These are phyloP conservation scores for Seriola aureovittata DNA, from an alignment of 2,113 vertebrate genomes.

Conservation along the genomic window DNA sequence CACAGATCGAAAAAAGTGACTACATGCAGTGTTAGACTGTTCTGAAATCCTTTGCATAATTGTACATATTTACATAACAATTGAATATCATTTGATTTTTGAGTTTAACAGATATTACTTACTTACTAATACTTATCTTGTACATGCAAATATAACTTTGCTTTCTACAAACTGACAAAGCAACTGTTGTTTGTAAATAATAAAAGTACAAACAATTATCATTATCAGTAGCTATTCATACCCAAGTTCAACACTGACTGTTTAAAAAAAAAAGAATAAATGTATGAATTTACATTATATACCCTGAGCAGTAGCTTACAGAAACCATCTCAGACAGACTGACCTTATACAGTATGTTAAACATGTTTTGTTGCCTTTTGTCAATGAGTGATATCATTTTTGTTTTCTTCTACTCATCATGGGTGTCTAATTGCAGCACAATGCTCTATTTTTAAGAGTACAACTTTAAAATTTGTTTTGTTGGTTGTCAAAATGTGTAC, in stretches of 20 bases:
- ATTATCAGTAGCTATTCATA: constrained; percentile 13
- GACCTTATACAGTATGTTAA: constrained; percentile 18
- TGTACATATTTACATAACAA: constrained; percentile 38
- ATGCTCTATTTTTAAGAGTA: constrained; percentile 77
- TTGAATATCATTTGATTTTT: constrained; percentile 21
- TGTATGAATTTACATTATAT: constrained; percentile 16
- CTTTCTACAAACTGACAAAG: constrained; percentile 33
- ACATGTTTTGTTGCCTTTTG: constrained; percentile 37
- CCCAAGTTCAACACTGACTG: constrained; percentile 25
- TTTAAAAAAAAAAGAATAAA: constrained; percentile 20
- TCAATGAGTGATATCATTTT: constrained; percentile 36
- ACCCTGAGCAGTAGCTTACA: constrained; percentile 18
- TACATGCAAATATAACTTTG: constrained; percentile 31
- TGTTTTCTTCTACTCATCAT: constrained; percentile 53
- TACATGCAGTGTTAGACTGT: constrained; percentile 59
- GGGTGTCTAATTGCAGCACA: constrained; percentile 56
- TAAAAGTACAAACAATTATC: neutral
- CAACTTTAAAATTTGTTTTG: constrained; percentile 47
- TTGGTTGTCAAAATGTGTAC: constrained; percentile 59
- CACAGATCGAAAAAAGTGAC: constrained; percentile 32
- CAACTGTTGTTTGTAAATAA: constrained; percentile 19
- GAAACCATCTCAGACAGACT: constrained; percentile 11
- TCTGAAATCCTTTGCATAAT: constrained; percentile 52
- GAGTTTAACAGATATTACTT: constrained; percentile 1
- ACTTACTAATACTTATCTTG: constrained; percentile 12